Evolutionary conservation across 2,888 invertebrate species (phyloP), one percentile per base, ranked within the genome.

Genomic region (Macropis europaea): DNA sequence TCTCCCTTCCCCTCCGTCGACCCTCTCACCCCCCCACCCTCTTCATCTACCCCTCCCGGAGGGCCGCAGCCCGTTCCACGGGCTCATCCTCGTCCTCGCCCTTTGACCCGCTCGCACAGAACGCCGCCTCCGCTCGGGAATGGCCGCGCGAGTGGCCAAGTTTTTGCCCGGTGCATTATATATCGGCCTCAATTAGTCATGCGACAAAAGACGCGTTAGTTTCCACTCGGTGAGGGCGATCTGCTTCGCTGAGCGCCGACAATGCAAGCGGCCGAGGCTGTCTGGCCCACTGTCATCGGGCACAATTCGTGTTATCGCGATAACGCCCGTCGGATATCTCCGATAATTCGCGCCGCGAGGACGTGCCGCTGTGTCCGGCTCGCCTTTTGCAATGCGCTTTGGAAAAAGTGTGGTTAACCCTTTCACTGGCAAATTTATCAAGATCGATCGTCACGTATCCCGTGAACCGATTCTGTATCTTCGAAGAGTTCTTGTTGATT

Each of bases 141-240:
- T 34, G 57, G 61, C 52, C 71, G 64, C 42, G 57, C 64, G 53
- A 53, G n/a, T 34, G 57, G 54, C 15, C 67, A 45, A 59, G 32
- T 70, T 85, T 84, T 82, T 84, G 74, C 77, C n/a, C 53, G 45
- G 40, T 75, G 62, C 59, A 76, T 86, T 86, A 84, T 86, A 84
- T 82, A 87, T 86, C 82, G 76, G 64, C 47, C 76, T 73, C 84
- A 83, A 87, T 87, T 87, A 87, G 85, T 86, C 84, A 83, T 78
- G 82, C 82, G 84, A 85, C 85, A 83, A 84, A 83, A 82, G 85
- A 82, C 82, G 85, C 62, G 81, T 81, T 82, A 76, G 80, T 79
- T 77, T 77, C 76, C 63, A 68, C 72, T 71, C 57, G 38, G 63
- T 64, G 75, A 73, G 74, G 68, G 56, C 73, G 83, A 76, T 82